These are phyloP conservation scores for Brienomyrus longianalis DNA, from an alignment of 2,113 vertebrate genomes.

Conservation along the genomic window DNA sequence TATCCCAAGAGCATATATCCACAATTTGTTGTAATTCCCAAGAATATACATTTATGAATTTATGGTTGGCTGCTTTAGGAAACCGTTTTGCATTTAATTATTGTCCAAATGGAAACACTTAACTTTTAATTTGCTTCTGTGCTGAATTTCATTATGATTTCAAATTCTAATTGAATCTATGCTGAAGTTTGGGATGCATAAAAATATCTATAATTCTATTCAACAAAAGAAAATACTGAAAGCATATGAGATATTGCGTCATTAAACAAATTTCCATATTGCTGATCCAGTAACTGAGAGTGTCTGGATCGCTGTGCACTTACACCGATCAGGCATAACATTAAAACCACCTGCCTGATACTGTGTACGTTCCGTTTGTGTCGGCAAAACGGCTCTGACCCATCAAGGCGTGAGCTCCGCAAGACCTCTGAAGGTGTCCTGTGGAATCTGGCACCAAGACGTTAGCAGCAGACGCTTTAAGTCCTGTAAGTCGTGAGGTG, in stretches of 20 bases:
- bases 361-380: neutral
- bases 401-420: neutral
- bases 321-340: neutral
- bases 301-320: neutral
- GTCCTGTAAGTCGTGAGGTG: neutral
- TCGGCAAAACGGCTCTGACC: neutral
- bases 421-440: neutral
- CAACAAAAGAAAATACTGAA: neutral
- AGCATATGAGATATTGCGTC: slow-evolving; percentile 6
- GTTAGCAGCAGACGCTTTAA: neutral
- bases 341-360: neutral
- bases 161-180: slow-evolving; percentile 13
- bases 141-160: slow-evolving; percentile 5
- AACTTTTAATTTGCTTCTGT: slow-evolving; percentile 17
- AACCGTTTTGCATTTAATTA: slow-evolving; percentile 24
- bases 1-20: neutral
- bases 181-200: slow-evolving; percentile 9
- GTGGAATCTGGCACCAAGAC: neutral
- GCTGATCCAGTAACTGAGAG: neutral
- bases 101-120: slow-evolving; percentile 15
- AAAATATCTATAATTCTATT: slow-evolving; percentile 7
- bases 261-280: neutral
- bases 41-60: slow-evolving; percentile 4
- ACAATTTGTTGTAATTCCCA: neutral
- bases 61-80: slow-evolving; percentile 9